Evolutionary conservation across 2,888 invertebrate genomes (phyloP).

Genomic region (Amphimallon solstitiale): DNA sequence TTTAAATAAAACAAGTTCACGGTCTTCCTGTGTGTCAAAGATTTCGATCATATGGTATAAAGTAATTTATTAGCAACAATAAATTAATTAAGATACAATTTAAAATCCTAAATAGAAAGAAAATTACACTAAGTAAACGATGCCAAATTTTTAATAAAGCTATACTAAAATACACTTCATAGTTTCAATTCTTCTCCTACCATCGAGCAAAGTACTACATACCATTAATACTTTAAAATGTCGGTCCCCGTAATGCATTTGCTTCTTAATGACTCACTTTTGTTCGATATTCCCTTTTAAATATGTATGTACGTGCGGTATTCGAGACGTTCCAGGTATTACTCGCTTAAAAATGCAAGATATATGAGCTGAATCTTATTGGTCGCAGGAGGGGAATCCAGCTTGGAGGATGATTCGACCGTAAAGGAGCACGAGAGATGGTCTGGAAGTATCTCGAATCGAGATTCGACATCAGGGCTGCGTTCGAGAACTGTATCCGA

Average conservation of each 20-base stretch:
- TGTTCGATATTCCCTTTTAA: background rate
- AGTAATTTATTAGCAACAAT: too few relatives aligned
- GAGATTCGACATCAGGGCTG: conserved; percentile 61
- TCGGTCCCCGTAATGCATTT: background rate
- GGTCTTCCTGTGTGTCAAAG: too few relatives aligned
- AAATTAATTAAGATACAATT: too few relatives aligned
- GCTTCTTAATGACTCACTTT: background rate
- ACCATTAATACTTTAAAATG: background rate
- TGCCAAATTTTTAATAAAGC: too few relatives aligned
- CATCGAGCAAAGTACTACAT: background rate
- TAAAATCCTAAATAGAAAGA: too few relatives aligned
- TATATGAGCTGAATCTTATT: conserved; percentile 10
- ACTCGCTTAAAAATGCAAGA: conserved; percentile 1
- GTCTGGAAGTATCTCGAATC: conserved; percentile 62
- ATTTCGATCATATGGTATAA: too few relatives aligned
- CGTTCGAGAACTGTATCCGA: too few relatives aligned
- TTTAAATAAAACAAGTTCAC: too few relatives aligned
- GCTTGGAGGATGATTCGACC: conserved; percentile 68
- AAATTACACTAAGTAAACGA: too few relatives aligned
- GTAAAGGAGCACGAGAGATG: conserved; percentile 68
- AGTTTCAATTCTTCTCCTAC: background rate
- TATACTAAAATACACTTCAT: background rate
- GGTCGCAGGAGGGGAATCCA: conserved; percentile 64
- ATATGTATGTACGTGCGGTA: background rate
- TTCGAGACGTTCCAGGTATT: background rate